Evolutionary conservation across 2,888 invertebrate species (phyloP).

Genomic region (Trachelus stipa): DNA sequence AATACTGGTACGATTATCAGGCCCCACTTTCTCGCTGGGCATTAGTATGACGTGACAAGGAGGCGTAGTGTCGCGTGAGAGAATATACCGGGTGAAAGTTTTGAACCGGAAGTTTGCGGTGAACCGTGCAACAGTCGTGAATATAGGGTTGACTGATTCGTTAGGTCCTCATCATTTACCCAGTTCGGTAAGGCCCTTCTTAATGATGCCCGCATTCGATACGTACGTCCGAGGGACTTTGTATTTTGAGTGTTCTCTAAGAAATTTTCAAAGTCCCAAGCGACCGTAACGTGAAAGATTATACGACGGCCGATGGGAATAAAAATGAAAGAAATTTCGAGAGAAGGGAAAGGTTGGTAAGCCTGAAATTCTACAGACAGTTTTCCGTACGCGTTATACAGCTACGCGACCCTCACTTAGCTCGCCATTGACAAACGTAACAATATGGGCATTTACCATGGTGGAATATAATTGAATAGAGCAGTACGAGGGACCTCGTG

Average conservation of each 20-base stretch:
- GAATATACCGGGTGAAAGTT: slow-evolving; percentile 53
- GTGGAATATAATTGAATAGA: slow-evolving; percentile 65
- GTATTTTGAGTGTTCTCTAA: not conserved
- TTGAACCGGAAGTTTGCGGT: slow-evolving; percentile 18
- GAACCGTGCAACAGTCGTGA: not conserved
- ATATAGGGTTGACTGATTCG: not conserved
- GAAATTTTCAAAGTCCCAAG: not conserved
- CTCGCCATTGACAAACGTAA: slow-evolving; percentile 65
- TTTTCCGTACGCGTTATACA: slow-evolving; percentile 58
- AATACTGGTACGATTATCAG: slow-evolving; percentile 28
- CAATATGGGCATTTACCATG: slow-evolving; percentile 66
- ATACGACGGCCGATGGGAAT: not conserved
- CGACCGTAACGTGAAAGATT: not conserved
- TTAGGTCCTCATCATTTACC: not conserved
- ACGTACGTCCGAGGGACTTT: not conserved
- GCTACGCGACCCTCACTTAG: slow-evolving; percentile 64
- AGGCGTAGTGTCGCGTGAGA: slow-evolving; percentile 40
- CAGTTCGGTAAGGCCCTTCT: not conserved
- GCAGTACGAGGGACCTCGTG: slow-evolving; percentile 14
- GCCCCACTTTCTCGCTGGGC: slow-evolving; percentile 47
- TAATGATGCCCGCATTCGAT: not conserved
- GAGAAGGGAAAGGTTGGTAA: slow-evolving; percentile 19
- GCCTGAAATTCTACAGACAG: slow-evolving; percentile 27
- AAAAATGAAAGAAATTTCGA: slow-evolving; percentile 2
- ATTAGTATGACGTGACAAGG: not conserved